Evolutionary conservation across 1,140 invertebrate species (phyloP).

Genomic region (Drosophila orosa): DNA sequence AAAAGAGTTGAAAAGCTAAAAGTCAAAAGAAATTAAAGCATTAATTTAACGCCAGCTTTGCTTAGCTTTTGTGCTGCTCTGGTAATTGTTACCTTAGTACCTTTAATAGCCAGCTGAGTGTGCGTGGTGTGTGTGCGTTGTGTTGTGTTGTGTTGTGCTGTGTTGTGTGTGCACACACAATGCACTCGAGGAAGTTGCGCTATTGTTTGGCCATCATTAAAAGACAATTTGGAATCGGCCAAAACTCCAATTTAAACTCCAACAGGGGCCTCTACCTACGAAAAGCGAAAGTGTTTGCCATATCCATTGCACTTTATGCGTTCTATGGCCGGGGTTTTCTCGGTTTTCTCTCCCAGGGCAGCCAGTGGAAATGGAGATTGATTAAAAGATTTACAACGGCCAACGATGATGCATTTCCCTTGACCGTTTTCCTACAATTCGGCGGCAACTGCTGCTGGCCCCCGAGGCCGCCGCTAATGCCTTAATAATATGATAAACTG

Average conservation of each 20-base stretch:
- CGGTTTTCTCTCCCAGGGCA: not conserved
- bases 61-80: slow-evolving; percentile 42
- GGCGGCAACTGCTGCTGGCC: slow-evolving; percentile 18
- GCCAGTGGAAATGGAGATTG: slow-evolving; percentile 46
- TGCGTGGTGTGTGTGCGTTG: slow-evolving; percentile 11
- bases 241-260: slow-evolving; percentile 35
- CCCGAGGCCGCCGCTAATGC: slow-evolving; percentile 43
- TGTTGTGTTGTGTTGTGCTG: not conserved
- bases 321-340: slow-evolving; percentile 18
- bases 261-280: slow-evolving; percentile 4
- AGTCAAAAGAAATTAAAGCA: slow-evolving; percentile 58
- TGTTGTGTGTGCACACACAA: slow-evolving; percentile 35
- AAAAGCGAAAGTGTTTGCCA: slow-evolving; percentile 61
- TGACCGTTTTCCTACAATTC: slow-evolving; percentile 42
- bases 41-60: slow-evolving; percentile 59
- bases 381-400: slow-evolving; percentile 46
- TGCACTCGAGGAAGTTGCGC: slow-evolving; percentile 60
- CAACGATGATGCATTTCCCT: slow-evolving; percentile 57
- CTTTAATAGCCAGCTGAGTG: slow-evolving; percentile 28
- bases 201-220: slow-evolving; percentile 60
- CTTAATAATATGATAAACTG: slow-evolving; percentile 58
- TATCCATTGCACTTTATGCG: slow-evolving; percentile 34
- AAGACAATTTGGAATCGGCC: slow-evolving; percentile 55
- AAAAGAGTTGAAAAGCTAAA: slow-evolving; percentile 53
- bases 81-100: slow-evolving; percentile 54